phyloP scores from a whole-genome alignment of 2,113 vertebrate genomes.

The Gracilinanus agilis region DNA sequence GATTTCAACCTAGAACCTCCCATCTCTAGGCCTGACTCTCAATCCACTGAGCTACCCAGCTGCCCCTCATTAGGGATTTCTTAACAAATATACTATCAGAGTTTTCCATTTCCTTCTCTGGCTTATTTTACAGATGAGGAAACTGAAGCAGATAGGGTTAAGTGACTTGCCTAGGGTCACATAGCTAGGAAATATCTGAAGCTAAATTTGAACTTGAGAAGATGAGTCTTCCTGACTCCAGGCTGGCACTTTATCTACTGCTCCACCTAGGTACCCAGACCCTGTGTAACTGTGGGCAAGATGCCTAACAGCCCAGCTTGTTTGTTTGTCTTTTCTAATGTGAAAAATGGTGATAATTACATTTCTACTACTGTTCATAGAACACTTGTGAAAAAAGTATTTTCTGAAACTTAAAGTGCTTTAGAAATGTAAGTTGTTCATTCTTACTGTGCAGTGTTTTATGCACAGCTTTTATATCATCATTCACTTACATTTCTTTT shows the following conservation, averaged over 20 bases:
- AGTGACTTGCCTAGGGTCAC: not conserved
- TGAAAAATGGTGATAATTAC: not conserved
- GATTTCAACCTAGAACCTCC: too few species aligned
- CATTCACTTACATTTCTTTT: constrained; percentile 6
- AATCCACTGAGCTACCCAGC: too few species aligned
- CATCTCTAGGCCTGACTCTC: too few species aligned
- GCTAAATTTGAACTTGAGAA: not conserved
- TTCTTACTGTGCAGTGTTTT: not conserved
- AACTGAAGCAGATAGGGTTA: not conserved
- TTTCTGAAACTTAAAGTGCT: not conserved
- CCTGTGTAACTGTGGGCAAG: not conserved
- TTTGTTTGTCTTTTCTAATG: not conserved
- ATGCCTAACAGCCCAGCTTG: not conserved
- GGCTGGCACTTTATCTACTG: not conserved
- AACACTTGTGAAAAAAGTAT: not conserved
- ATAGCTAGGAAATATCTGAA: not conserved
- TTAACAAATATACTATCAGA: not conserved
- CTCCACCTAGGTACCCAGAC: not conserved
- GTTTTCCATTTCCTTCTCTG: not conserved
- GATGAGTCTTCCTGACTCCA: not conserved
- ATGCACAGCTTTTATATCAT: not conserved
- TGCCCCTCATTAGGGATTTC: too few species aligned
- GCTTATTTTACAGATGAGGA: not conserved
- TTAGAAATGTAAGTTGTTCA: not conserved
- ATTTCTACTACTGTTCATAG: not conserved